A percentile compares a stretch with the other conserved stretches of the same genome.
Conservation (phyloP, 2,797 vertebrate species). For the Podarcis siculus region DNA sequence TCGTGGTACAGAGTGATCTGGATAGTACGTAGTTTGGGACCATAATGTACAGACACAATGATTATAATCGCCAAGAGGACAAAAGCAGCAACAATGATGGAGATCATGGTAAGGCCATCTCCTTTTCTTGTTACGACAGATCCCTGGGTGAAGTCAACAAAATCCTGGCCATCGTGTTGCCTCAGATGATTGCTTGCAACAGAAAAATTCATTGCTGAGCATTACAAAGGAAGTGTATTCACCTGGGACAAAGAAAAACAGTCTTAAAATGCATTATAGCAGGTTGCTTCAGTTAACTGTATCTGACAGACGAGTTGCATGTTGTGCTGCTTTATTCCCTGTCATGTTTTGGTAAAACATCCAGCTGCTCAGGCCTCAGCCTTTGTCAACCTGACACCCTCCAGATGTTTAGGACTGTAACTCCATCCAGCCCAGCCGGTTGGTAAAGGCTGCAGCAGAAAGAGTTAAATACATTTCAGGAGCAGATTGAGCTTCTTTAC, state of each 20-base stretch:
- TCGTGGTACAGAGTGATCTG: slow-evolving; percentile 56
- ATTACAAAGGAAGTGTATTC: background rate
- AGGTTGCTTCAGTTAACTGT: background rate
- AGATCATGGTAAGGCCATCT: slow-evolving; percentile 68
- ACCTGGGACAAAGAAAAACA: background rate
- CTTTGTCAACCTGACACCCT: too few species aligned
- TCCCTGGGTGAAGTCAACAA: slow-evolving; percentile 11
- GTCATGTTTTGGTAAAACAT: background rate
- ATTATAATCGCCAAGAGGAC: slow-evolving; percentile 77
- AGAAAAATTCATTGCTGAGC: slow-evolving; percentile 64
- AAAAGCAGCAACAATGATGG: slow-evolving; percentile 57
- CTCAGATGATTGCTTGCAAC: slow-evolving; percentile 42
- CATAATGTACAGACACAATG: slow-evolving; percentile 66
- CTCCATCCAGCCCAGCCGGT: background rate
- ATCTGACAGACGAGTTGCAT: background rate
- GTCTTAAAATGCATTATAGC: background rate
- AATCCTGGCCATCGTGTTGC: slow-evolving; percentile 39
- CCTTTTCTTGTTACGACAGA: slow-evolving; percentile 1
- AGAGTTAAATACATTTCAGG: background rate
- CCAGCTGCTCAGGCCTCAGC: background rate
- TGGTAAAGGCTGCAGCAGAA: background rate
- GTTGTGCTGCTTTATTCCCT: background rate
- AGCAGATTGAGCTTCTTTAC: background rate
- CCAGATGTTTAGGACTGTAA: too few species aligned
- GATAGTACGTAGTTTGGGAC: slow-evolving; percentile 69